These are phyloP conservation scores for Coleophora deauratella DNA, from an alignment of 2,888 invertebrate species.

Conservation along the genomic window DNA sequence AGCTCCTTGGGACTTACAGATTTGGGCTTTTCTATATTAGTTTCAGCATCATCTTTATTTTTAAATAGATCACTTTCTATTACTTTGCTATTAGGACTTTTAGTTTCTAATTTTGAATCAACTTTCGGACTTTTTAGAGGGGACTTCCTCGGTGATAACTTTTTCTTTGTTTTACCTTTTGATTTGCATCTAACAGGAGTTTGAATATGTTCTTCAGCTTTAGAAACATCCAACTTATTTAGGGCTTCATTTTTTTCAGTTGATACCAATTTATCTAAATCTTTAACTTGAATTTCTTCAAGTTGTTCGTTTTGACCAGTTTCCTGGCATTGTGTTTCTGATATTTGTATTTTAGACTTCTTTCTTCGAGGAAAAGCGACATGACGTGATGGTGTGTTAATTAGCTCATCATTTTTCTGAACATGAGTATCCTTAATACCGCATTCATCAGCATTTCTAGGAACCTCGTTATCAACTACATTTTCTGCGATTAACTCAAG, in stretches of 20 bases:
- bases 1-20: constrained; percentile 49
- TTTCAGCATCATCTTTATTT: constrained; percentile 2
- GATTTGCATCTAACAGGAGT: constrained; percentile 25
- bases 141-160: neutral
- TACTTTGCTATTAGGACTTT: constrained; percentile 6
- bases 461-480: no score
- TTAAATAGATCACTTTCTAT: constrained; percentile 3
- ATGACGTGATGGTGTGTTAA: constrained; percentile 35
- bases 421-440: neutral
- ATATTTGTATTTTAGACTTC: constrained; percentile 33
- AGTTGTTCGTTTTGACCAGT: neutral
- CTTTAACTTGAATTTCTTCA: neutral
- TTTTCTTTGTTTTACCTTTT: constrained; percentile 17
- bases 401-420: constrained; percentile 9
- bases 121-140: neutral
- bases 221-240: neutral
- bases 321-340: neutral
- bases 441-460: no score
- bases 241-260: neutral
- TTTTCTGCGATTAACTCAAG: no score
- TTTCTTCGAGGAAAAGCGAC: constrained; percentile 36
- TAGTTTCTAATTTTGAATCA: neutral
- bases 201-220: constrained; percentile 9
- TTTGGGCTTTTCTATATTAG: constrained; percentile 15
- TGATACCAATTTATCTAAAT: neutral